These are phyloP conservation scores for Porites divaricata DNA, from an alignment of 92 coral and sea anemone species.

Conservation along the genomic window DNA sequence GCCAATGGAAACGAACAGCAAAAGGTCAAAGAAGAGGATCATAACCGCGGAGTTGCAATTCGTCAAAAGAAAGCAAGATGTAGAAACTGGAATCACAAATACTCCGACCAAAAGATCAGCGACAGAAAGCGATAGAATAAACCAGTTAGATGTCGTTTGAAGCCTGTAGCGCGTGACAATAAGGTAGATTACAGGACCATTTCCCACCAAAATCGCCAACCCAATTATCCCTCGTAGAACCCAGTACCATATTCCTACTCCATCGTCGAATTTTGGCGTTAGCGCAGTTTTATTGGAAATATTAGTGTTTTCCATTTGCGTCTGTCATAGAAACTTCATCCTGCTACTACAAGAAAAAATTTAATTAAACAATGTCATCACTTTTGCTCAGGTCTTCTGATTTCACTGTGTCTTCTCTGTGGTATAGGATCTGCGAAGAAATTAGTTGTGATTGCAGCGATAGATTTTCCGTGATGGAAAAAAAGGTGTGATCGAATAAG, in stretches of 20 bases:
- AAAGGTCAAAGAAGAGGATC: slow-evolving; percentile 22
- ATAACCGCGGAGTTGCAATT: slow-evolving; percentile 16
- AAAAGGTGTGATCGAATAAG: too few relatives aligned
- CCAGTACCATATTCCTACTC: slow-evolving; percentile 36
- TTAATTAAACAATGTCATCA: too few relatives aligned
- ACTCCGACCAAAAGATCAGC: slow-evolving; percentile 44
- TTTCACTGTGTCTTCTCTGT: too few relatives aligned
- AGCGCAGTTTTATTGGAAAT: neutral
- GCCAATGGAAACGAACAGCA: slow-evolving; percentile 68
- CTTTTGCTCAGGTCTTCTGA: too few relatives aligned
- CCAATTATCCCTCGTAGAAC: slow-evolving; percentile 24
- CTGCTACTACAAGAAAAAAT: too few relatives aligned
- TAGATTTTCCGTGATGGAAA: too few relatives aligned
- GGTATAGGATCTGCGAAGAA: too few relatives aligned
- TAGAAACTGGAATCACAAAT: slow-evolving; percentile 30
- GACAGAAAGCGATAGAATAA: slow-evolving; percentile 35
- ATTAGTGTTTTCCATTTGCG: slow-evolving; percentile 8
- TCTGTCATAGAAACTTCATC: too few relatives aligned
- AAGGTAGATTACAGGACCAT: slow-evolving; percentile 31
- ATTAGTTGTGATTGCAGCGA: too few relatives aligned
- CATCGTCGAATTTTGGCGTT: neutral
- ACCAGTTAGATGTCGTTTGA: slow-evolving; percentile 38
- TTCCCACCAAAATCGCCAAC: slow-evolving; percentile 38
- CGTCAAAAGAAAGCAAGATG: slow-evolving; percentile 27
- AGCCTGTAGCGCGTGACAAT: slow-evolving; percentile 25